Base-by-base conservation (phyloP, 2,113 vertebrate species). In the Perccottus glenii region DNA sequence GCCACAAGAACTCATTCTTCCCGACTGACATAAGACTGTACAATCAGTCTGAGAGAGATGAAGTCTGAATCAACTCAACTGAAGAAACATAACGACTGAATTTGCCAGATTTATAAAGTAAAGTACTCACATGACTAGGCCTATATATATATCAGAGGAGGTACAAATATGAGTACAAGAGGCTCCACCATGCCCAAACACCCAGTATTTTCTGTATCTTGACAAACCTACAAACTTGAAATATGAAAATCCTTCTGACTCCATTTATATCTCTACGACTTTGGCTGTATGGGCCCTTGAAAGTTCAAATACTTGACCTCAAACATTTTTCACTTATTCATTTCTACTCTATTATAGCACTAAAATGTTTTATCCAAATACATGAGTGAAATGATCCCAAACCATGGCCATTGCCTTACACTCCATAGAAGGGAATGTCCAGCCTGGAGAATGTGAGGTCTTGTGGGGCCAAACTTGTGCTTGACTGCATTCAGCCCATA, bases 361-460 rank as follows among this genome's bases (percentile, higher is more conserved):
- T 45, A 46, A 45, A 12, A 47, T 64, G 59, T 53, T 2, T 42
- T 53, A 63, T 9, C 14, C 51, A 55, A 55, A 55, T 15, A 38
- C 9, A n/a, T 55, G 51, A 11, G 52, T 45, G 33, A 55, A 64
- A 19, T 36, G 42, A 53, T 65, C 44, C 11, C 46, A 46, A 62
- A 48, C 19, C 3, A 8, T 12, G 11, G 9, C 14, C 16, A 7
- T 32, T 15, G 53, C 4, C 64, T 1, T 1, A 32, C 73, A 45
- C 52, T 69, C 82, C 82, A 14, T 81, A 82, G 43, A 89, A 69
- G 80, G 86, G 4, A 44, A 65, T 33, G 61, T 75, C 63, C 67
- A 71, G 70, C 45, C 50, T 45, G 1, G 60, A 64, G 70, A 35
- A 46, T 75, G 62, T 44, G 57, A 33, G 64, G 65, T 60, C 75